Evolutionary conservation across 2,113 vertebrate species (phyloP).

Genomic region (Neolamprologus brichardi): DNA sequence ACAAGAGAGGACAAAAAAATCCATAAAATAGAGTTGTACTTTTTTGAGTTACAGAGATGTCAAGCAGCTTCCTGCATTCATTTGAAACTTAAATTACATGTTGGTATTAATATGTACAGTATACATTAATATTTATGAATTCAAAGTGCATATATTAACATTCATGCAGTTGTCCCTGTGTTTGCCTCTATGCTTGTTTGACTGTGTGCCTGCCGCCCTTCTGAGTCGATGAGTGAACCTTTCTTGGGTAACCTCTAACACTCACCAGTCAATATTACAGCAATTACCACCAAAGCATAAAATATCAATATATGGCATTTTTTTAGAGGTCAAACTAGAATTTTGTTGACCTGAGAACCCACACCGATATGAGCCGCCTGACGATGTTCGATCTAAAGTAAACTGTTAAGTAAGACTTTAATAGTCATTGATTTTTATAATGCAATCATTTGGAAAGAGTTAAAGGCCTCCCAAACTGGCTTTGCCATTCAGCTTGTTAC

Average conservation of each 20-base stretch:
- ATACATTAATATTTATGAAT: neutral
- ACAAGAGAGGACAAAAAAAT: neutral
- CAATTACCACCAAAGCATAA: slow-evolving; percentile 25
- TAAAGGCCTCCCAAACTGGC: neutral
- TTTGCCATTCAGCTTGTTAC: neutral
- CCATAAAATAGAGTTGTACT: neutral
- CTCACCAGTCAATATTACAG: slow-evolving; percentile 32
- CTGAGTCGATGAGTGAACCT: neutral
- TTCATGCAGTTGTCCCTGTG: neutral
- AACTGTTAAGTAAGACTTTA: neutral
- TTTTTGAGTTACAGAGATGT: neutral
- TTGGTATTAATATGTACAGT: neutral
- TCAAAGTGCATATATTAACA: neutral
- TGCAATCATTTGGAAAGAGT: neutral
- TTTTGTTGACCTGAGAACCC: neutral
- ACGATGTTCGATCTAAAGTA: neutral
- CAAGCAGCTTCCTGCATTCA: neutral
- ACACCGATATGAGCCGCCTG: neutral
- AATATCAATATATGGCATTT: slow-evolving; percentile 48
- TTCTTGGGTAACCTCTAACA: neutral
- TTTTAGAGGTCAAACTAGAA: slow-evolving; percentile 29
- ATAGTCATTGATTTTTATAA: slow-evolving; percentile 10
- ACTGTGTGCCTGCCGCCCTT: neutral
- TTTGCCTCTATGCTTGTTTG: neutral
- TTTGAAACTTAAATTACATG: neutral